Conservation (phyloP, 1,140 invertebrate genomes). For the Micrasema minimum region DNA sequence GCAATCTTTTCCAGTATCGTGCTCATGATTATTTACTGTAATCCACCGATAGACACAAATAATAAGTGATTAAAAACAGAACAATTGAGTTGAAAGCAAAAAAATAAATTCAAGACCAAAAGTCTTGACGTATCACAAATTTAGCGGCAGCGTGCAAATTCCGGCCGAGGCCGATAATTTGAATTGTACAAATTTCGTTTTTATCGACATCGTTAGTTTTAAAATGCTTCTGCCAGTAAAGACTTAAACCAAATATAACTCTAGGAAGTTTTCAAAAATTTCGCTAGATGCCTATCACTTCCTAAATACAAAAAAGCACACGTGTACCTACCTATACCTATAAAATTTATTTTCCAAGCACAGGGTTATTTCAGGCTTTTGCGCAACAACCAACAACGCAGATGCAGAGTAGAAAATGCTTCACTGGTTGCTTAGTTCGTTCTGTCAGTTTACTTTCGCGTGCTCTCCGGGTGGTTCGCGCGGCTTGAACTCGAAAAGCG, state of each 20-base stretch:
- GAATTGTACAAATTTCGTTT: background rate
- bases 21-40: slow-evolving; percentile 74
- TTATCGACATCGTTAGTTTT: slow-evolving; percentile 19
- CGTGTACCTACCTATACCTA: slow-evolving; percentile 17
- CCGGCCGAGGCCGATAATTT: slow-evolving; percentile 12
- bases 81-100: background rate
- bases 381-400: slow-evolving; percentile 36
- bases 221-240: background rate
- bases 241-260: background rate
- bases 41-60: slow-evolving; percentile 31
- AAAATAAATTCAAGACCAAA: background rate
- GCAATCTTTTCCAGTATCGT: slow-evolving; percentile 97
- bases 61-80: slow-evolving; percentile 3
- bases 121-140: slow-evolving; percentile 44
- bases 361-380: slow-evolving; percentile 8
- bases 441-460: slow-evolving; percentile 31
- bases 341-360: background rate
- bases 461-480: slow-evolving; percentile 18
- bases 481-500: slow-evolving; percentile 8
- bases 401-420: slow-evolving; percentile 21
- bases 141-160: slow-evolving; percentile 40
- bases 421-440: slow-evolving; percentile 22
- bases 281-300: slow-evolving; percentile 5
- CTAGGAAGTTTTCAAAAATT: background rate
- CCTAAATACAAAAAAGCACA: background rate